Conservation (phyloP, 1,140 invertebrate genomes). For the Glossosoma conforme region DNA sequence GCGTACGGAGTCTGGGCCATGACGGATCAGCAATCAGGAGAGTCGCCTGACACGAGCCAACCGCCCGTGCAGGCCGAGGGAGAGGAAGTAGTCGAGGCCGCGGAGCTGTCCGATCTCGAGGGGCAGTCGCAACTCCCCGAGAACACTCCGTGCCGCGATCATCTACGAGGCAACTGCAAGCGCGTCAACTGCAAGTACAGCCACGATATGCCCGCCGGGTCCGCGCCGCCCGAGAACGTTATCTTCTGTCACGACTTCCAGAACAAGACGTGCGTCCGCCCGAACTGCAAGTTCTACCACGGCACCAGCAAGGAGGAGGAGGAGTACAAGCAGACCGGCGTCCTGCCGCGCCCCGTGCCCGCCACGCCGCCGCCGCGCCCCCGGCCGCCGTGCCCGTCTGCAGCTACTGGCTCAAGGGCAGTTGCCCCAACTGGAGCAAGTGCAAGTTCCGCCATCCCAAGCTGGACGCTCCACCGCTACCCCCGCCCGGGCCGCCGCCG, state of each 20-base stretch:
- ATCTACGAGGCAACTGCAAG: neutral
- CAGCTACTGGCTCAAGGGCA: neutral
- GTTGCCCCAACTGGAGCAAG: neutral
- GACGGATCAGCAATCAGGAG: too few species aligned
- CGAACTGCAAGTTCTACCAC: neutral
- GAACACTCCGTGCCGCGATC: neutral
- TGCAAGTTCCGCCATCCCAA: conserved; percentile 1
- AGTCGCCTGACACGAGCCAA: too few species aligned
- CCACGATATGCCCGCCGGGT: too few species aligned
- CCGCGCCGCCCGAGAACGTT: too few species aligned
- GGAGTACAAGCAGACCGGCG: conserved; percentile 1
- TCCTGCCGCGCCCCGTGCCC: neutral
- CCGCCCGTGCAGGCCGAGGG: too few species aligned
- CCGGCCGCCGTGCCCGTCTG: neutral
- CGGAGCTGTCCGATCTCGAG: too few species aligned
- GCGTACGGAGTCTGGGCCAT: too few species aligned
- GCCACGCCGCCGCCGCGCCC: neutral
- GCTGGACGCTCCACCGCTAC: neutral
- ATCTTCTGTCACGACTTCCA: conserved; percentile 16
- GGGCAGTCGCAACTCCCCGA: too few species aligned
- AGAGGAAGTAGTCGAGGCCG: too few species aligned
- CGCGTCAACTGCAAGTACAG: neutral
- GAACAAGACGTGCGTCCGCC: neutral
- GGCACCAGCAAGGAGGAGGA: neutral
- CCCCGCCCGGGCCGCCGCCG: conserved; percentile 1